Base-by-base conservation (phyloP, 2,797 vertebrate genomes). In the Ptychadena robeensis region DNA sequence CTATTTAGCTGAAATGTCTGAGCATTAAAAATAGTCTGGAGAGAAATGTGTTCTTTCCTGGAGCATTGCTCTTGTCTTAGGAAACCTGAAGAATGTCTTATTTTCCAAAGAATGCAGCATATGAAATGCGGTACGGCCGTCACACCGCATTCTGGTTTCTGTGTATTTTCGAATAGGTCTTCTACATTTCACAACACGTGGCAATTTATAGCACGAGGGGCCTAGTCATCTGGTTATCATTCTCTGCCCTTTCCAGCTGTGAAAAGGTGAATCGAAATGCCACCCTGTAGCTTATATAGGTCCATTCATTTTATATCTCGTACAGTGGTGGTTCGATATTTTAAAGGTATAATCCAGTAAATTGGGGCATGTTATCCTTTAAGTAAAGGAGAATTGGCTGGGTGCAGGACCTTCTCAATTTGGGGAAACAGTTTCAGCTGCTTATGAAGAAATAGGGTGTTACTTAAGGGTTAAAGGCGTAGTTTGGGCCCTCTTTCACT, bases 211-310 rank as follows among this genome's bases (percentile, higher is more conserved):
- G 35, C 63, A 67, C 75, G 9, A 78, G 63, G 63, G 75, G 64
- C 65, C 76, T 59, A 57, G 76, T 68, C 76, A 79, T 79, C 76
- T 79, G 76, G 32, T 68, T 68, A 68, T 69, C 65, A 79, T 69
- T 79, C 31, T 6, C 31, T 28, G 31, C n/a, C 40, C 76, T 68
- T 57, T 7, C 15, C 31, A 35, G 63, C 18, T 9, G 31, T 68
- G 27, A 79, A 61, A 57, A 57, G 75, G 64, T 66, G 74, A 77
- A 61, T 25, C 40, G 37, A 25, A 63, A 77, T 34, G 61, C 31
- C 37, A 66, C 74, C 75, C 64, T 25, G 63, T 25, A 11, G 53
- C 35, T 53, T 48, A 78, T 15, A 32, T 9, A 11, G 27, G 27
- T 14, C 9, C 18, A 9, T 44, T 65, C n/a, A n/a, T 40, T 65